Base-by-base conservation (phyloP, 2,888 invertebrate species). In the Fabriciana adippe region DNA sequence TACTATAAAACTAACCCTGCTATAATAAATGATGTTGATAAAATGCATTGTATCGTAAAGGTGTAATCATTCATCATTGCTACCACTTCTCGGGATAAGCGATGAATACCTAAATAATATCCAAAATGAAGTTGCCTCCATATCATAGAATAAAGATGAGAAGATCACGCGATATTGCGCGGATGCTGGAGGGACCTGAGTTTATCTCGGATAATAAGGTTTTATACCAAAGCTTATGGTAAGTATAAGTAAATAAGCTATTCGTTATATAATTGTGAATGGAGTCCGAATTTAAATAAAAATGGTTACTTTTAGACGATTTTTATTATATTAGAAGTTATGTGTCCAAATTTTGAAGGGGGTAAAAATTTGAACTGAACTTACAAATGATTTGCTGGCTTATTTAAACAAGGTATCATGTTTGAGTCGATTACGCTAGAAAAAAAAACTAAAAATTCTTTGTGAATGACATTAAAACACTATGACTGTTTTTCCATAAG, bases 141-240 rank as follows among this genome's bases (percentile, higher is more conserved):
- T 74, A 74, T 81, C 85, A 84, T 88, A 84, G 85, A 89, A 90
- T 89, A 89, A 87, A 89, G 85, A 89, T 89, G 87, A 88, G 87
- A 80, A 57, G 79, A 83, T 84, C 83, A 82, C 80, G 75, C 81
- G 74, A 73, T 77, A 75, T 66, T 59, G 66, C 57, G 56, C 66
- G 69, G 61, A 61, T 64, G 26, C 47, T 26, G 66, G 57, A 66
- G 55, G 31, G 55, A 66, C 63, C 54, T 47, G 56, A 68, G 56
- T 59, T 71, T 72, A 66, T 68, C 61, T 57, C 18, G 55, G 55
- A 61, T 54, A 56, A 65, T 67, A 61, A 61, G 31, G 60, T n/a
- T 62, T 64, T 48, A 61, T 61, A 51, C n/a, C 11, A 47, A 59
- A 15, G 26, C 11, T 51, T 18, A 50, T 41, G 14, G 31, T 51